Evolutionary conservation across 2,797 vertebrate species (phyloP), one percentile per base, ranked within the genome.

Genomic region (Enteromius mattozi): DNA sequence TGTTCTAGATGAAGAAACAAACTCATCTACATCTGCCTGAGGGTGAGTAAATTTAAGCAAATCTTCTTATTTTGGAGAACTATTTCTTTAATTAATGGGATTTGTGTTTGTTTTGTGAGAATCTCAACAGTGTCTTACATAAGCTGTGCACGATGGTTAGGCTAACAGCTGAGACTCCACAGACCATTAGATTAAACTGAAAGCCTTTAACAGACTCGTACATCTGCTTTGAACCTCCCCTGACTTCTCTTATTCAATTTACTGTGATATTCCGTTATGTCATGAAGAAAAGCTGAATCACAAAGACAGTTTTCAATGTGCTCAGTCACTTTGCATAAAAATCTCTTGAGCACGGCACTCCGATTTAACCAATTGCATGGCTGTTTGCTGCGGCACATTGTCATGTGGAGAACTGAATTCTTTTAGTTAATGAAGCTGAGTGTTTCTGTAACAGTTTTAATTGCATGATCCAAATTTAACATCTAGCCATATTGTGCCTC

Each of bases 261-360:
- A 59, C 68, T 33, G 35, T 16, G 24, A 33, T 72, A 61, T 56
- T 81, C 51, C 5, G 24, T 47, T 45, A n/a, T 72, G 19, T 61
- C 51, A 81, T 21, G 68, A 37, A 45, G 68, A 61, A 81, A n/a
- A 56, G 21, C 51, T 35, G n/a, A 30, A 51, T 61, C 56, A 54
- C 63, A 63, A 78, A 86, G 56, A 81, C 40, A 47, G 69, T 61
- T 72, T 78, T 24, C 19, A 81, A 63, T 71, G 71, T 71, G 69
- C 69, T 72, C 16, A 5, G 51, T 47, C 19, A 33, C 40, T 71
- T 71, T 30, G 80, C 69, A 81, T 63, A 42, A 72, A 72, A 72
- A 61, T 61, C 51, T 54, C 33, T 81, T 7, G 33, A 56, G 49
- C 2, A 1, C n/a, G 0, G 1, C 51, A 56, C 35, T 42, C 24